Percentiles rank a stretch among this genome's conserved stretches.
phyloP scores from a whole-genome alignment of 2,888 invertebrate species.

The Agrochola lychnidis region DNA sequence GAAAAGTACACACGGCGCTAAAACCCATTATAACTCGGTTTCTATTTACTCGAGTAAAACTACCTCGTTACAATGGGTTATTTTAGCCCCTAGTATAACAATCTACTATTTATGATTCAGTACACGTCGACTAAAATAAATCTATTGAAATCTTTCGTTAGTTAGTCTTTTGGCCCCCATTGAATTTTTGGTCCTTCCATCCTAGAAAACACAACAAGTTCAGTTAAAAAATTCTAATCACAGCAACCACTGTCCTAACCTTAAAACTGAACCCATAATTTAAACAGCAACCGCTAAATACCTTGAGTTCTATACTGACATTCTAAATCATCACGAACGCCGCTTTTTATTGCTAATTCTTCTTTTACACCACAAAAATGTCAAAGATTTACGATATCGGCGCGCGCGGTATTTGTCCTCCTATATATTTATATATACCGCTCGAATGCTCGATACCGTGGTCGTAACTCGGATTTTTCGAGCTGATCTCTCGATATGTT shows the following conservation, averaged over 20 bases:
- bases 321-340: constrained; percentile 62
- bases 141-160: not conserved
- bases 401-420: constrained; percentile 69
- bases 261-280: constrained; percentile 25
- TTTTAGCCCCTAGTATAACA: too few species aligned
- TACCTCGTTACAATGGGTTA: too few species aligned
- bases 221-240: constrained; percentile 6
- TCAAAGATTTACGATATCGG: constrained; percentile 79
- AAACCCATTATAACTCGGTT: too few species aligned
- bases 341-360: constrained; percentile 74
- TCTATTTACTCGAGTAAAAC: too few species aligned
- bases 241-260: not conserved
- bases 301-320: constrained; percentile 23
- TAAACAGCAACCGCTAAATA: constrained; percentile 29
- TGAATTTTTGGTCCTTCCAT: not conserved
- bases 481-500: constrained; percentile 79
- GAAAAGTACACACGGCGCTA: too few species aligned
- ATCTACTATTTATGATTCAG: not conserved
- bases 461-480: constrained; percentile 75
- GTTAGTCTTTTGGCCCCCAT: not conserved
- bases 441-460: constrained; percentile 66
- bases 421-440: constrained; percentile 61
- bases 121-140: not conserved
- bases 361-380: constrained; percentile 79
- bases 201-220: not conserved